Evolutionary conservation across 2,797 vertebrate species (phyloP).

Genomic region (Odontamblyopus rebecca): DNA sequence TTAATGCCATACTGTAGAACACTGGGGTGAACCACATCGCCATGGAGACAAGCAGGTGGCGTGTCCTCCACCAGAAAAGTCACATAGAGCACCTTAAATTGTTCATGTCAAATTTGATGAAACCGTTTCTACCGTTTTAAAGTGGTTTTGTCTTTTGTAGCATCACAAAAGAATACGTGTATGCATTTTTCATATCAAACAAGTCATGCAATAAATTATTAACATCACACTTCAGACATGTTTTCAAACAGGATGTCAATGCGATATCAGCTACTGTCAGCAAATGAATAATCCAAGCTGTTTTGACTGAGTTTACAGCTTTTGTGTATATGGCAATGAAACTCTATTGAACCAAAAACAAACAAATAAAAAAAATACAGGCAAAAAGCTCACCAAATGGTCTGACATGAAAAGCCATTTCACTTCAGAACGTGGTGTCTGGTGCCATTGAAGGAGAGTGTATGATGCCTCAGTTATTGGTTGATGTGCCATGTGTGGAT

Average conservation of each 20-base stretch:
- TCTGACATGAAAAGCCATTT: constrained; percentile 1
- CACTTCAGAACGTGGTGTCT: background rate
- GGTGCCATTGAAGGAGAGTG: background rate
- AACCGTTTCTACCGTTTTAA: background rate
- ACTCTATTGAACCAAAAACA: background rate
- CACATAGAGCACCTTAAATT: background rate
- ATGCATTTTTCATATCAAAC: background rate
- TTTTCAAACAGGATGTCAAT: background rate
- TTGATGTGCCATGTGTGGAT: background rate
- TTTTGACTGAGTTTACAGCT: background rate
- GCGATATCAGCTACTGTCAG: background rate
- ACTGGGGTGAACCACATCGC: too few relatives aligned
- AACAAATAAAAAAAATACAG: background rate
- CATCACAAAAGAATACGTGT: background rate
- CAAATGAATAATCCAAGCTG: constrained; percentile 6
- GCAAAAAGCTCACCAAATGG: background rate
- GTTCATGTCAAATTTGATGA: background rate
- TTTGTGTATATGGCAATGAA: background rate
- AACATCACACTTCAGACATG: background rate
- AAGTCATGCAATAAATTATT: background rate
- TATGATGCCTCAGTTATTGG: background rate
- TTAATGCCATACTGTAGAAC: background rate
- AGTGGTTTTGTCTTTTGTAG: background rate
- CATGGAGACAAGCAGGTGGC: too few relatives aligned
- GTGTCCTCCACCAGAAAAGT: too few relatives aligned